Base-by-base conservation (phyloP, 2,113 vertebrate species). In the Pao palembangensis region DNA sequence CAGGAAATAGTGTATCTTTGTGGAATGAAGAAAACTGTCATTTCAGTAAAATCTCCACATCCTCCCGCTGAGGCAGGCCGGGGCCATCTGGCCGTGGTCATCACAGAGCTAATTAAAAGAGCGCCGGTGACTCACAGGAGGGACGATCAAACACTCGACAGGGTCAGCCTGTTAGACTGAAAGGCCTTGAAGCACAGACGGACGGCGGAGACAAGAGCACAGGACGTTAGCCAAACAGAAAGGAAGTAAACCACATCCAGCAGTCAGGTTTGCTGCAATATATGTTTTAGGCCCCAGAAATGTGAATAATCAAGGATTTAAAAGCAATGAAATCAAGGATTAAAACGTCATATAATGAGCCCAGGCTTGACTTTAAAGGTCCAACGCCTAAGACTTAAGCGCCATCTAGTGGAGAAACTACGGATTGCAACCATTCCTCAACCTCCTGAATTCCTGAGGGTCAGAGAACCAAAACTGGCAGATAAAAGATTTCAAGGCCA, bases 181-280 rank as follows among this genome's bases (percentile, higher is more conserved):
- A n/a, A 75, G 44, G 48, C 55, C 59, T 17, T 14, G 25, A 74
- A 69, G 60, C 67, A 76, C 69, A 73, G 10, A 3, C 8, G 43
- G 47, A 66, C 28, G 42, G 50, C 41, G 17, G 17, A 38, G 2
- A 20, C 41, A 52, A 64, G 64, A 81, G 64, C 69, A 74, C 68
- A 72, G 57, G 51, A 28, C 57, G 8, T 62, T 20, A 25, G 21
- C 34, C 52, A 8, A 3, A 53, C 0, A 59, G 59, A 61, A 2
- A 28, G 8, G 14, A 56, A 38, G 3, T 15, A 51, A 21, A 21
- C 20, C 34, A 38, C 34, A 38, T 10, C 6, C 34, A 38, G 34
- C 34, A 38, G 34, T 2, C 34, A 12, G 34, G 8, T 38, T 38
- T 12, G 8, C 34, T 38, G 34, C 34, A 12, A 31, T 31, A 31